These are phyloP conservation scores for Corythoichthys intestinalis DNA, from an alignment of 2,113 vertebrate species.

Conservation along the genomic window DNA sequence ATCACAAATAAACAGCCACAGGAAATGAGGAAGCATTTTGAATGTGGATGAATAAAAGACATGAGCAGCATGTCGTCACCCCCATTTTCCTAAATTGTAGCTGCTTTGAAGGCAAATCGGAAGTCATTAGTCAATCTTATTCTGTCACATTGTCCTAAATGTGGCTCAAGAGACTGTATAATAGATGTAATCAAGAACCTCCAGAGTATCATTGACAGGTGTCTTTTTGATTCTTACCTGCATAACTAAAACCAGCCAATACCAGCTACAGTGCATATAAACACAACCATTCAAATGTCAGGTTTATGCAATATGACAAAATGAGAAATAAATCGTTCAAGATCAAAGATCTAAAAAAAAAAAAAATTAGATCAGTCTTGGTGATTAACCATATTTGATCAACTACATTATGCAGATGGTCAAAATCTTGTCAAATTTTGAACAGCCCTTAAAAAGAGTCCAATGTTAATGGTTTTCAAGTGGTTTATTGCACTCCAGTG, in stretches of 20 bases:
- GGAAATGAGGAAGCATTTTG: conserved; percentile 9
- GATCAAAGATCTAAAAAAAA: neutral
- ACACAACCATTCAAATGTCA: neutral
- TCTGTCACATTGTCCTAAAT: neutral
- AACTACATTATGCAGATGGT: no score
- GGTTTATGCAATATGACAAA: neutral
- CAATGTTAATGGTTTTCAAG: no score
- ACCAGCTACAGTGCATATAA: neutral
- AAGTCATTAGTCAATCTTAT: neutral
- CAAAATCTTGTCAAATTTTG: no score
- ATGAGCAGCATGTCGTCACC: neutral
- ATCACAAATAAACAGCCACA: conserved; percentile 8
- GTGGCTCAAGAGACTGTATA: neutral
- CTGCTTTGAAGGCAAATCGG: neutral
- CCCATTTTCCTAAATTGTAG: neutral
- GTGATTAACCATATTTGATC: no score
- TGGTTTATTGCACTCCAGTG: no score
- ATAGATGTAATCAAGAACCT: neutral
- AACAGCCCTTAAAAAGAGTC: no score
- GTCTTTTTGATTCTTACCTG: neutral
- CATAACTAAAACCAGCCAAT: neutral
- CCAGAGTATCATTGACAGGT: neutral
- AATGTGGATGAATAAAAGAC: conserved; percentile 7
- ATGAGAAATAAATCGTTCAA: neutral
- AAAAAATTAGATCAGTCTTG: no score